Percentiles rank a stretch among this genome's conserved stretches.
Evolutionary conservation across 1,140 invertebrate genomes (phyloP).

Genomic region (Penaeus vannamei): DNA sequence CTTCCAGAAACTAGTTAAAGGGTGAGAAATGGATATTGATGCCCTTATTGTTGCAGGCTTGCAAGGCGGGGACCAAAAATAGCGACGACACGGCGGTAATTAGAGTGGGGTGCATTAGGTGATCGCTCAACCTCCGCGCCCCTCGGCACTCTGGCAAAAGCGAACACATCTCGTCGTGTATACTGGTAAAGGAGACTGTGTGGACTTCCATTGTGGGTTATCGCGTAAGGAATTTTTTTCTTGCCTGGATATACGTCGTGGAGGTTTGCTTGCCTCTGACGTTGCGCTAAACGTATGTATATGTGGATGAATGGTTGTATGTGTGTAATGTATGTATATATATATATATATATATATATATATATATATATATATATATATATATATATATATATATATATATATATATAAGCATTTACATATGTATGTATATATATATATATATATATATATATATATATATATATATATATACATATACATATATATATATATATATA

Average conservation of each 20-base stretch:
- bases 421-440: neutral
- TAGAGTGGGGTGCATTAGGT: no score
- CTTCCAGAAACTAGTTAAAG: no score
- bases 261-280: no score
- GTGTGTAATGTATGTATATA: neutral
- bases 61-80: no score
- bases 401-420: neutral
- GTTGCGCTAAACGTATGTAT: neutral
- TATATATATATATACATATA: slow-evolving; percentile 7
- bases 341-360: neutral
- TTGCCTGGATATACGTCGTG: neutral
- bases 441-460: slow-evolving; percentile 10
- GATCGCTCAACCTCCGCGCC: no score
- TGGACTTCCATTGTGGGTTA: neutral
- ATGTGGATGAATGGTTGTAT: neutral
- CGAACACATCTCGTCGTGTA: no score
- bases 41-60: no score
- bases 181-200: no score
- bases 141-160: no score
- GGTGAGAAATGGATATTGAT: no score
- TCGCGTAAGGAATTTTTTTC: neutral
- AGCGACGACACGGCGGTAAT: no score
- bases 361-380: slow-evolving; percentile 8
- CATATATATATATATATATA: neutral
- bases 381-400: slow-evolving; percentile 13